These are phyloP conservation scores for Poecile atricapillus DNA, from an alignment of 2,113 vertebrate species.

Conservation along the genomic window DNA sequence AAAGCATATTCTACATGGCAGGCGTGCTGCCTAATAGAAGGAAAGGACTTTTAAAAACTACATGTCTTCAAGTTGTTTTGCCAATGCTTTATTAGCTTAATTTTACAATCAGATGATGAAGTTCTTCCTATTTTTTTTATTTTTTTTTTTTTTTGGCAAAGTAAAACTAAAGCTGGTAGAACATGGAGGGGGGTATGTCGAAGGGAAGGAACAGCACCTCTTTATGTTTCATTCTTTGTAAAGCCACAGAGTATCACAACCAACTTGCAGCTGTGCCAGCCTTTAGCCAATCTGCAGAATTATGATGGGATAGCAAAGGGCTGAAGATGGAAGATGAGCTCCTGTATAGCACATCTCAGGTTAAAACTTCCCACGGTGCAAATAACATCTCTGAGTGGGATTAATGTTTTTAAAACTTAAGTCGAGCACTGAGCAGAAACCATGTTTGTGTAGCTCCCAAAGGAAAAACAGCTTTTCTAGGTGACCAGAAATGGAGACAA, in stretches of 20 bases:
- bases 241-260: neutral
- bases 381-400: neutral
- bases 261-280: neutral
- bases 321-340: neutral
- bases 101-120: neutral
- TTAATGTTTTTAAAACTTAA: neutral
- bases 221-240: neutral
- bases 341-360: neutral
- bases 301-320: neutral
- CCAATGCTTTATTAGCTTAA: neutral
- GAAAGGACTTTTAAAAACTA: neutral
- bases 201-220: neutral
- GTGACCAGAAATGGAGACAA: neutral
- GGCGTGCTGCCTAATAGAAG: rapidly evolving
- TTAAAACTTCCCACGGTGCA: neutral
- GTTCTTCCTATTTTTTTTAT: neutral
- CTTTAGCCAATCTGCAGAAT: neutral
- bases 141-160: neutral
- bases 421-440: neutral
- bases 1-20: neutral
- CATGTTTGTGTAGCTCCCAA: neutral
- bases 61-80: neutral
- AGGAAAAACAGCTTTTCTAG: neutral
- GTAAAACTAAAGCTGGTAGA: neutral
- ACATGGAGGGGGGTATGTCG: neutral